Conservation (phyloP, 1,140 invertebrate species). For the Drosophila kurseongensis region DNA sequence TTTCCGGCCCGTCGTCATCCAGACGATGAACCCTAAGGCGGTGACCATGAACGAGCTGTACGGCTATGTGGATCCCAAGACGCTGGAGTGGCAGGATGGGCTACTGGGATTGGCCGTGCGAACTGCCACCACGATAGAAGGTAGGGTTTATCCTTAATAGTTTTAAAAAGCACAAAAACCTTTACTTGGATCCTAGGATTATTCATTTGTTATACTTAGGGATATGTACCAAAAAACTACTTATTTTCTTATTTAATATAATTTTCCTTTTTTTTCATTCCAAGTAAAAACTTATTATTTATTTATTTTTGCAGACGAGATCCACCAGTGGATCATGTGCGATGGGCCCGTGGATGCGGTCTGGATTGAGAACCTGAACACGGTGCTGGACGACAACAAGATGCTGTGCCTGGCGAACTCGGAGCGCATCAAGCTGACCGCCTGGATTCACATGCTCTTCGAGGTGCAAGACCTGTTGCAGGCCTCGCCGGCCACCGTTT, state of each 20-base stretch:
- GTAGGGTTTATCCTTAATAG: constrained; percentile 26
- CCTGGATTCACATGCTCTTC: constrained; percentile 94
- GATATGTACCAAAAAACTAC: too few species aligned
- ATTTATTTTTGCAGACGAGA: constrained; percentile 83
- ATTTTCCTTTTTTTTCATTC: too few species aligned
- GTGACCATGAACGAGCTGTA: constrained; percentile 95
- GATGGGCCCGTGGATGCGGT: constrained; percentile 97
- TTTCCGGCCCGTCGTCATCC: constrained; percentile 88
- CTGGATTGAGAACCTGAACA: constrained; percentile 98
- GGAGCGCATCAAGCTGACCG: constrained; percentile 94
- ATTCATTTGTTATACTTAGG: too few species aligned
- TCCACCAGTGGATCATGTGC: constrained; percentile 93
- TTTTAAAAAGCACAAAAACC: too few species aligned
- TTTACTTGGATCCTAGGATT: too few species aligned
- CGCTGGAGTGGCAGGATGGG: constrained; percentile 96
- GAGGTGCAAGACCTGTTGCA: constrained; percentile 95
- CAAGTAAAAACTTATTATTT: too few species aligned
- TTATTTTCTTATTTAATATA: too few species aligned
- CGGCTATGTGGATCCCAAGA: constrained; percentile 93
- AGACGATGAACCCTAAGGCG: constrained; percentile 94
- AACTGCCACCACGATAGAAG: constrained; percentile 88
- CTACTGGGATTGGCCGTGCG: constrained; percentile 90
- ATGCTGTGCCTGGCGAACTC: constrained; percentile 95
- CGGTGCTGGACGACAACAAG: constrained; percentile 96
- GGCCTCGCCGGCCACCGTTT: constrained; percentile 95